These are phyloP conservation scores for Apamea anceps DNA, from an alignment of 2,888 invertebrate genomes.

Conservation along the genomic window DNA sequence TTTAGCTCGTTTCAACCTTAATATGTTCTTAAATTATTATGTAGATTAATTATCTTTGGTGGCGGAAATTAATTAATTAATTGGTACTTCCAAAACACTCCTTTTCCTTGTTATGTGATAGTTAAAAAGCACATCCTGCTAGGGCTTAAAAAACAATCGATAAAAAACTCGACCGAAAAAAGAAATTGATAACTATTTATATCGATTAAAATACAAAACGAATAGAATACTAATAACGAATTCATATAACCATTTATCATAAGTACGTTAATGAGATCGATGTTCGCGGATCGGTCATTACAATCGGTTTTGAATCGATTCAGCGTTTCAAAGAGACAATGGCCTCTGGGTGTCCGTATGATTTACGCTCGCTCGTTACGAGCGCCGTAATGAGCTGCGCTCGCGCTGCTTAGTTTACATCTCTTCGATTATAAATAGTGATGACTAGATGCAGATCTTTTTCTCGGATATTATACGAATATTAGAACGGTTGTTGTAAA, in stretches of 20 bases:
- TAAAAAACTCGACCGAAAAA: slow-evolving; percentile 21
- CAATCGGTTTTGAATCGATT: slow-evolving; percentile 77
- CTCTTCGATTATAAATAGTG: slow-evolving; percentile 75
- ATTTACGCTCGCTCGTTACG: slow-evolving; percentile 87
- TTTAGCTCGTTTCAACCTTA: slow-evolving; percentile 52
- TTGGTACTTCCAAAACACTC: slow-evolving; percentile 33
- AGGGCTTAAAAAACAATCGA: slow-evolving; percentile 11
- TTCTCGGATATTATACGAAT: slow-evolving; percentile 32
- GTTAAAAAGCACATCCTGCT: slow-evolving; percentile 34
- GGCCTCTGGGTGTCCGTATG: slow-evolving; percentile 85
- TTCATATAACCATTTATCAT: slow-evolving; percentile 68
- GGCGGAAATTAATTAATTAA: slow-evolving; percentile 50
- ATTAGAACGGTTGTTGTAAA: neutral
- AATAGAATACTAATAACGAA: slow-evolving; percentile 65
- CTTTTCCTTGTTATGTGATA: slow-evolving; percentile 39
- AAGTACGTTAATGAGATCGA: slow-evolving; percentile 68
- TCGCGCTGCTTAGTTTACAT: slow-evolving; percentile 78
- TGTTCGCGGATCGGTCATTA: slow-evolving; percentile 81
- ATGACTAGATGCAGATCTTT: slow-evolving; percentile 56
- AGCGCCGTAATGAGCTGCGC: slow-evolving; percentile 86
- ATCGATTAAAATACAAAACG: slow-evolving; percentile 67
- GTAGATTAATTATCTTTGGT: slow-evolving; percentile 34
- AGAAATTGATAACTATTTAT: slow-evolving; percentile 44
- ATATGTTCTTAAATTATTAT: slow-evolving; percentile 58
- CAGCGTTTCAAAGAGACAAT: slow-evolving; percentile 80